Evolutionary conservation across 2,797 vertebrate species (phyloP).

Genomic region (Morelia viridis): DNA sequence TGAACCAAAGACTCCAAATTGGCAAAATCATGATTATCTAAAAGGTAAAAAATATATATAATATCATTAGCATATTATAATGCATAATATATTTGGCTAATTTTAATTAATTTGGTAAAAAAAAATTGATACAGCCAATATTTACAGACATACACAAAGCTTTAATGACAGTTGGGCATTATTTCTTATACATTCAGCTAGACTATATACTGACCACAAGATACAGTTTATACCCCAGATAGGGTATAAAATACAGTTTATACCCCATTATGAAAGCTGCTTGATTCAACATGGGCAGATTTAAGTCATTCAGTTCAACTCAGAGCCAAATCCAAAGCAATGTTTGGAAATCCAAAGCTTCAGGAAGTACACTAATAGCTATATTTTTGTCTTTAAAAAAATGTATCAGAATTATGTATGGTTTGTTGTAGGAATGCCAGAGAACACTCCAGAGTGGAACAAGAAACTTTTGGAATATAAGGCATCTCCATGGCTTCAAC

Average conservation of each 20-base stretch:
- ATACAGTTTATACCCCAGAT: neutral
- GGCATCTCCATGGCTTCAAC: too few species aligned
- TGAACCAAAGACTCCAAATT: constrained; percentile 45
- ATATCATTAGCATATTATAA: constrained; percentile 35
- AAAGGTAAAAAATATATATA: neutral
- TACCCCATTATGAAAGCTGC: neutral
- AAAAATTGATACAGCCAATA: neutral
- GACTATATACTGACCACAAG: neutral
- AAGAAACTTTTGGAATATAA: too few species aligned
- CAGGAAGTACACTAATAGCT: neutral
- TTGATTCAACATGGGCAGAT: neutral
- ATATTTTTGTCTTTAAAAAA: neutral
- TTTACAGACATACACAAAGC: neutral
- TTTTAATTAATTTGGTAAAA: neutral
- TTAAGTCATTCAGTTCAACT: neutral
- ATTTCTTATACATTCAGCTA: neutral
- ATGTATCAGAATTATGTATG: too few species aligned
- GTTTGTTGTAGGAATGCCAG: too few species aligned
- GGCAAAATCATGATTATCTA: neutral
- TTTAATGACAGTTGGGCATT: neutral
- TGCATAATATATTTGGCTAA: neutral
- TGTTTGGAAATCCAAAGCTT: neutral
- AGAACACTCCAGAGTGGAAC: too few species aligned
- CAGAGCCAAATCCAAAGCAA: neutral
- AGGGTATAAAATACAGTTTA: neutral